Evolutionary conservation across 2,113 vertebrate genomes (phyloP).

Genomic region (Fregata magnificens): DNA sequence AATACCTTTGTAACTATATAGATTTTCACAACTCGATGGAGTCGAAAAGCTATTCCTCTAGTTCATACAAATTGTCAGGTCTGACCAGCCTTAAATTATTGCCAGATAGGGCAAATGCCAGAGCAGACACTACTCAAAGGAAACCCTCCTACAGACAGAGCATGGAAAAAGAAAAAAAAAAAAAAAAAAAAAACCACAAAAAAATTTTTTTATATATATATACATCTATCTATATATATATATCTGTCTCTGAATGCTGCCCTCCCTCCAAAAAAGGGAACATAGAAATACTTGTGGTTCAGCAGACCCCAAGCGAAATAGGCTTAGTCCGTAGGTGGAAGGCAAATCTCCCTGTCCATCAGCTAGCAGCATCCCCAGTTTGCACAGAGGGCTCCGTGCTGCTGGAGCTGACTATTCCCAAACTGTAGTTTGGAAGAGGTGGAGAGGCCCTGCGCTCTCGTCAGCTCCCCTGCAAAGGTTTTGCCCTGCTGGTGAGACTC

Average conservation of each 20-base stretch:
- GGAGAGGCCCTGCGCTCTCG: not conserved
- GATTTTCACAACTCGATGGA: not conserved
- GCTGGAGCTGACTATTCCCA: not conserved
- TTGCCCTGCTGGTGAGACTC: not conserved
- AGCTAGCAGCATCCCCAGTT: not conserved
- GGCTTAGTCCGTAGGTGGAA: not conserved
- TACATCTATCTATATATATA: no score
- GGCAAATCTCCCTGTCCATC: accelerated
- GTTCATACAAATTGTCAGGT: not conserved
- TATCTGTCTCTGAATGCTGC: not conserved
- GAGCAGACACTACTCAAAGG: not conserved
- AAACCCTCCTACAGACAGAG: not conserved
- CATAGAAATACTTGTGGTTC: not conserved
- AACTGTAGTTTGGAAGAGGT: not conserved
- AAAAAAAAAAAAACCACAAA: no score
- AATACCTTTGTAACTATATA: not conserved
- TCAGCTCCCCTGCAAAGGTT: not conserved
- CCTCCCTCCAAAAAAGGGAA: not conserved
- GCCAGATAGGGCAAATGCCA: not conserved
- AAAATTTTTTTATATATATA: no score
- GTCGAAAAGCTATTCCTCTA: not conserved
- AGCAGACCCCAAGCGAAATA: not conserved
- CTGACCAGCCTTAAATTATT: not conserved
- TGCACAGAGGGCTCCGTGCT: not conserved
- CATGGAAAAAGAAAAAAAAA: not conserved